Evolutionary conservation across 2,888 invertebrate species (phyloP).

Genomic region (Tetranychus piercei): DNA sequence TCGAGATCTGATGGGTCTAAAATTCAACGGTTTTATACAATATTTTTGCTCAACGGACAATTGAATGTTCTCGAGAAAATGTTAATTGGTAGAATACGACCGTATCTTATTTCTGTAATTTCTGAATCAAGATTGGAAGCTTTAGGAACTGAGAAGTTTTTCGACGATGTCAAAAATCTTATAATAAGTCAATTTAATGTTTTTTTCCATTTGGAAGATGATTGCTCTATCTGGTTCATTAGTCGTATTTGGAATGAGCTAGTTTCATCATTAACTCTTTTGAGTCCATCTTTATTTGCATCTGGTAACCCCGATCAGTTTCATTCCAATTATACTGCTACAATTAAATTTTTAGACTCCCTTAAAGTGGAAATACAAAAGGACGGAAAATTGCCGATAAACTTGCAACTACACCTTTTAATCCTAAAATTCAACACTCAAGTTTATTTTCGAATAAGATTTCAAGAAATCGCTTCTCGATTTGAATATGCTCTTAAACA

Average conservation of each 20-base stretch:
- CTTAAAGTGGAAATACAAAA: constrained; percentile 45
- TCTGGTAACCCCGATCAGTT: constrained; percentile 79
- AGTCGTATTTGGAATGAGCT: not conserved
- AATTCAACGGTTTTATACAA: not conserved
- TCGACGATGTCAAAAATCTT: constrained; percentile 8
- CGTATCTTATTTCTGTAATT: not conserved
- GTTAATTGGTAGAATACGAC: not conserved
- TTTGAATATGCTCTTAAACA: constrained; percentile 37
- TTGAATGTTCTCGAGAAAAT: constrained; percentile 10
- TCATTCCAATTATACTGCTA: constrained; percentile 47
- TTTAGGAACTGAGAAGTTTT: constrained; percentile 7
- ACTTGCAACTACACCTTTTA: constrained; percentile 36
- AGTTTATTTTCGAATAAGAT: constrained; percentile 87
- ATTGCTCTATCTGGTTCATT: not conserved
- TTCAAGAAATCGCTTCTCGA: constrained; percentile 70
- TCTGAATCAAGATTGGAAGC: constrained; percentile 7
- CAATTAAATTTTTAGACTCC: constrained; percentile 42
- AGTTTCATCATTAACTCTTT: constrained; percentile 32
- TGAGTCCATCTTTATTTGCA: constrained; percentile 58
- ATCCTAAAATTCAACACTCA: constrained; percentile 76
- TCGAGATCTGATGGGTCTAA: not conserved
- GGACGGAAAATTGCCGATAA: constrained; percentile 31
- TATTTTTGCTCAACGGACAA: constrained; percentile 8
- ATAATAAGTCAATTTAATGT: not conserved
- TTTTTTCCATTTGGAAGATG: not conserved